Evolutionary conservation across 2,888 invertebrate species (phyloP), one percentile per base, ranked within the genome.

Genomic region (Cataglyphis cursor): DNA sequence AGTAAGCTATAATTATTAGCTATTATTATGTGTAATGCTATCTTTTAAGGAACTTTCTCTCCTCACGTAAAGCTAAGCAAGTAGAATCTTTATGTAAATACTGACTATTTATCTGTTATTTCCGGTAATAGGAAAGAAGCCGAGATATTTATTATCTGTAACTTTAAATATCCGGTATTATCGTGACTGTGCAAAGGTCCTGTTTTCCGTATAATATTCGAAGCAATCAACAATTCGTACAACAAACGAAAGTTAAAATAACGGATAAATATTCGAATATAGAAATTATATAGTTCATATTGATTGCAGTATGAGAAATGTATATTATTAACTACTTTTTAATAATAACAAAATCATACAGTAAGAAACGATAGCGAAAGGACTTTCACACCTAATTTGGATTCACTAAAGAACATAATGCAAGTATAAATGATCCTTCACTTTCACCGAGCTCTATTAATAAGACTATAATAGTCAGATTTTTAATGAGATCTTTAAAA

Each of bases 351-450:
- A 44, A 68, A 41, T 15, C 21, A 38, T 38, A 38, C n/a, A 12
- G 28, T 28, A 76, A 57, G 57, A 54, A 12, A 51, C 31, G 24
- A 24, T 54, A 31, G 31, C 18, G 44, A 68, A 31, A 44, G 65
- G 51, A 80, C 70, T 70, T 80, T 70, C 78, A 48, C 68, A 48
- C 59, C 78, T 68, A 80, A 78, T 59, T 78, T 70, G 59, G 70
- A 61, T 12, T 21, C 35, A 59, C 38, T 28, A 18, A 65, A n/a
- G 51, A 65, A 38, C 15, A 51, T 51, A 51, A 57, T 44, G 59
- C 66, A 57, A 21, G 38, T 57, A 31, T 59, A 57, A 66, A 57
- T 57, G 54, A 21, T 10, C 57, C 12, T 59, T 21, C 44, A 41
- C 68, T 78, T 68, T 78, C 68, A 59, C 44, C 35, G 35, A 18